A percentile compares a stretch with the other conserved stretches of the same genome.
These are phyloP conservation scores for Plebejus argus DNA, from an alignment of 2,888 invertebrate genomes.

Conservation along the genomic window DNA sequence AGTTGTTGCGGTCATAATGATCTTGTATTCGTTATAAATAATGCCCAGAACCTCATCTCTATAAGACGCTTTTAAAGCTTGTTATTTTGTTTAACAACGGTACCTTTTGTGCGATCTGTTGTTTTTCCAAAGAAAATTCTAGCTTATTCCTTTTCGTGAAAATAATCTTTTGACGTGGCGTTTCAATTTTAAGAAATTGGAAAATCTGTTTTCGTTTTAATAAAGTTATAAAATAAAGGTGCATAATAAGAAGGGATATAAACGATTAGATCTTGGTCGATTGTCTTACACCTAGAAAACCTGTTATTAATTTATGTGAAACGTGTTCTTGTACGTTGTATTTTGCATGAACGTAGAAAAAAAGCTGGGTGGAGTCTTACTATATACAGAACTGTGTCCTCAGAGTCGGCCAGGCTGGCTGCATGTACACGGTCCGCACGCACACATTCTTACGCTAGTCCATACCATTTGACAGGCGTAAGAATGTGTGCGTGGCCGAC, in stretches of 20 bases:
- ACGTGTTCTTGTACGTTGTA: neutral
- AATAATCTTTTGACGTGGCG: neutral
- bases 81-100: constrained; percentile 10
- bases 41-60: constrained; percentile 19
- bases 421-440: too few species aligned
- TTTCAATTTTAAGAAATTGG: neutral
- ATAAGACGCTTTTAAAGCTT: constrained; percentile 14
- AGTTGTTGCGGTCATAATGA: constrained; percentile 1
- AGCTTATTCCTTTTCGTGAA: neutral
- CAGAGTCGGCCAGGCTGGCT: too few species aligned
- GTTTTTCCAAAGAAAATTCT: neutral
- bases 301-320: neutral
- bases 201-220: neutral
- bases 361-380: too few species aligned
- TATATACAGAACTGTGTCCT: too few species aligned
- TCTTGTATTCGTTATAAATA: constrained; percentile 7
- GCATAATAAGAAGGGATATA: neutral
- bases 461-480: too few species aligned
- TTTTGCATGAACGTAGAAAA: too few species aligned
- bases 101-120: neutral
- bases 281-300: too few species aligned
- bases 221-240: neutral
- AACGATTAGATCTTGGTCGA: too few species aligned
- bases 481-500: too few species aligned
- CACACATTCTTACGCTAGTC: too few species aligned